Percentiles rank a stretch among this genome's conserved stretches.
These are phyloP conservation scores for Nycticebus coucang DNA, from an alignment of 2,113 vertebrate genomes.

Conservation along the genomic window DNA sequence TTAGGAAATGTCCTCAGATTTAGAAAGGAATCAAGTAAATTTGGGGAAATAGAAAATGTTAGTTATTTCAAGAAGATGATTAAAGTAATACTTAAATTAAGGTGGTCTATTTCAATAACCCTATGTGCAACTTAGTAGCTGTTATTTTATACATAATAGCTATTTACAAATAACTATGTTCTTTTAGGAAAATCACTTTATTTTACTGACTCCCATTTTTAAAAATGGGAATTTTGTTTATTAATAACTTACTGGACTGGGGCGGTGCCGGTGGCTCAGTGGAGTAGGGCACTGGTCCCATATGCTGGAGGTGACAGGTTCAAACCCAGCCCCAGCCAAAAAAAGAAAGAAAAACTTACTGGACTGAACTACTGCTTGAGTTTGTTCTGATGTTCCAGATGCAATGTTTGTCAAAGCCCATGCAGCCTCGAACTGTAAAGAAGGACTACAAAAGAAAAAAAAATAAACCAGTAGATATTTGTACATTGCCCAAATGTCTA, in stretches of 20 bases:
- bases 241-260: conserved; percentile 88
- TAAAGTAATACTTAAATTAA: conserved; percentile 56
- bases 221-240: not conserved
- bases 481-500: not conserved
- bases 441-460: conserved; percentile 88
- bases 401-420: conserved; percentile 99
- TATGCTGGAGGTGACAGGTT: no score
- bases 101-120: conserved; percentile 5
- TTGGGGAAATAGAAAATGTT: conserved; percentile 26
- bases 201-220: not conserved
- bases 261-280: no score
- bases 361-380: conserved; percentile 98
- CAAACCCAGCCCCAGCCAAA: no score
- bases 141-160: not conserved
- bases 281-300: no score
- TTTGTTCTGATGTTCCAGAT: conserved; percentile 98
- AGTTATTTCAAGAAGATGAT: not conserved
- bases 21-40: not conserved
- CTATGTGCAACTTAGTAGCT: not conserved
- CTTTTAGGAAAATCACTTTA: conserved; percentile 17
- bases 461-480: not conserved
- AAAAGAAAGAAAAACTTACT: no score
- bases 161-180: not conserved
- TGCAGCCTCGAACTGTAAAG: conserved; percentile 98
- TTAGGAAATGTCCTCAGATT: conserved; percentile 5